phyloP scores from a whole-genome alignment of 2,888 invertebrate species.

The Clivina fossor region DNA sequence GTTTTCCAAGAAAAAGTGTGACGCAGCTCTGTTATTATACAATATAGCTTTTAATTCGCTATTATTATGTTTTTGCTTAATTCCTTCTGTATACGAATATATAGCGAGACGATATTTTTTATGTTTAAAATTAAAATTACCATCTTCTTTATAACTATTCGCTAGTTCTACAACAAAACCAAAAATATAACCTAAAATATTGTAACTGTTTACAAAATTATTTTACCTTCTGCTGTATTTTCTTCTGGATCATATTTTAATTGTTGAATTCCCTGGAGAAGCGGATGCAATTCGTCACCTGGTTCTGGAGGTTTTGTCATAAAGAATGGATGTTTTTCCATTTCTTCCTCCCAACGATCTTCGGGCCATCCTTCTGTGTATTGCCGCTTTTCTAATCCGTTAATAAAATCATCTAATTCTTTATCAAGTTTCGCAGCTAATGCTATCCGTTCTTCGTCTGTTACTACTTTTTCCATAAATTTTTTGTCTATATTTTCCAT shows the following conservation, averaged over 20 bases:
- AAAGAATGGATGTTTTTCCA: constrained; percentile 91
- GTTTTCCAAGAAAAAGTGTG: constrained; percentile 83
- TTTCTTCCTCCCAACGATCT: constrained; percentile 85
- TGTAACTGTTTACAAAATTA: constrained; percentile 17
- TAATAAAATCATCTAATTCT: constrained; percentile 80
- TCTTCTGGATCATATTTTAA: constrained; percentile 91
- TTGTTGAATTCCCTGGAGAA: constrained; percentile 87
- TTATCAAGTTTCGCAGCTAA: constrained; percentile 75
- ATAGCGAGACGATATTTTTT: constrained; percentile 91
- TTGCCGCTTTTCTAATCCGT: constrained; percentile 65
- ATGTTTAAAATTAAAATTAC: constrained; percentile 91
- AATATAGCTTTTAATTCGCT: constrained; percentile 75
- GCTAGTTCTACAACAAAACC: constrained; percentile 70
- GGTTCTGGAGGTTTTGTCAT: constrained; percentile 75
- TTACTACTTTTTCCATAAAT: constrained; percentile 51
- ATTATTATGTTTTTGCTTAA: constrained; percentile 71
- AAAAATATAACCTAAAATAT: constrained; percentile 3
- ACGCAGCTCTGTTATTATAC: constrained; percentile 89
- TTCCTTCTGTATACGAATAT: constrained; percentile 80
- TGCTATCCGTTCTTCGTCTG: constrained; percentile 71
- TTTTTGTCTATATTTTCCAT: constrained; percentile 31
- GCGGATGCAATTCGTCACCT: constrained; percentile 73
- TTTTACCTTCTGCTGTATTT: constrained; percentile 70
- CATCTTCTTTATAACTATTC: constrained; percentile 89
- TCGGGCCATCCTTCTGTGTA: constrained; percentile 83